Conservation (phyloP, 2,113 vertebrate species). For the Bettongia penicillata region DNA sequence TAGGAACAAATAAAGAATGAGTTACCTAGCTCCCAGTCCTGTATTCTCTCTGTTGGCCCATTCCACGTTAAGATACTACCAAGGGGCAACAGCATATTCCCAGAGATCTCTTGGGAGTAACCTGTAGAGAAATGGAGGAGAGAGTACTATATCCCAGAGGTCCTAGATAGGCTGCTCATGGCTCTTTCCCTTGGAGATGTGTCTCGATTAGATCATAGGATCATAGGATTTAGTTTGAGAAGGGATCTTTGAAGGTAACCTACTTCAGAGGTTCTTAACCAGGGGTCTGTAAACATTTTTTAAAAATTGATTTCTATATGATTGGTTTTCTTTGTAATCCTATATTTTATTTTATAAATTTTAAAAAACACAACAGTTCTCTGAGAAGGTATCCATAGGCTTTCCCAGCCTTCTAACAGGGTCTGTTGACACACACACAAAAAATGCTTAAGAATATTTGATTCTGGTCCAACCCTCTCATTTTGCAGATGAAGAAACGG, state of each 20-base stretch:
- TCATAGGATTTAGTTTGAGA: background rate
- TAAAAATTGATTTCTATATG: background rate
- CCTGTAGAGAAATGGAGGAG: background rate
- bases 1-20: background rate
- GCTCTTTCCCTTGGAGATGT: background rate
- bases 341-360: background rate
- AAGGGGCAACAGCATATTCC: rapidly evolving
- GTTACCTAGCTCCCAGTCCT: background rate
- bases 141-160: background rate
- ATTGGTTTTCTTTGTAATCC: background rate
- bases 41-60: background rate
- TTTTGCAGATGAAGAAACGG: background rate
- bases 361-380: background rate
- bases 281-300: background rate
- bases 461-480: background rate
- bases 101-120: background rate
- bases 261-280: background rate
- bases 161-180: background rate
- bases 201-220: background rate
- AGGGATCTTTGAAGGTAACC: background rate
- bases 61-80: background rate
- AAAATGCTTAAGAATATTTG: background rate
- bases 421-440: background rate
- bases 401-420: background rate
- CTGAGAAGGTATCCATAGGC: background rate